Evolutionary conservation across 2,113 vertebrate genomes (phyloP), one percentile per base, ranked within the genome.

Genomic region (Girardinichthys multiradiatus): DNA sequence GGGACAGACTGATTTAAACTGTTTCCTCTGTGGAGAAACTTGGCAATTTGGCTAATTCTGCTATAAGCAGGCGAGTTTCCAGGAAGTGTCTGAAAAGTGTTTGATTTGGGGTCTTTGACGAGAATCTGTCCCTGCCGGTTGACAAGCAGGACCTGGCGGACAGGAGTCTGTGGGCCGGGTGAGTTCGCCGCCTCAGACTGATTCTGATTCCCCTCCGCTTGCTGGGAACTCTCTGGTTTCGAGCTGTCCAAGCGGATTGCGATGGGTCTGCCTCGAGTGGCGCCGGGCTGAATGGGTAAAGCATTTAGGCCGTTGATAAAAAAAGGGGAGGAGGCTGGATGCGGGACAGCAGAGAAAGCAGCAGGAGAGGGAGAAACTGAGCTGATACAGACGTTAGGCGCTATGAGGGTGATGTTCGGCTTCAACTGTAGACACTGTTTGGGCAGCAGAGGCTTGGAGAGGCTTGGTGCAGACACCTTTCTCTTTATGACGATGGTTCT

Each of bases 121-220:
- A 97, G 93, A 77, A 97, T 93, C 83, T 95, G 96, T 15, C 96
- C 95, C 35, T 95, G 85, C 26, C 96, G 93, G 89, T 97, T 97
- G 60, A 97, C 93, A 3, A 96, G 92, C 19, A 97, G 91, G 65
- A 97, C 93, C 66, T 96, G 95, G 28, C 92, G 95, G 13, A 72
- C 17, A 0, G 86, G 39, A 57, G 81, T 7, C 1, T 39, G 28
- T 0, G 74, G 79, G 9, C 83, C 82, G 12, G 74, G 15, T 0
- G 79, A 17, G 58, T 72, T 67, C 4, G 70, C 8, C 24, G 57
- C 31, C 6, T 72, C 82, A 0, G 81, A 62, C 62, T 75, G 70
- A 42, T 57, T 76, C 4, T 58, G 68, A 64, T 39, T 29, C 2
- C 9, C 33, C 21, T 26, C 14, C 21, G 31, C 29, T 29, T 8